phyloP scores from a whole-genome alignment of 1,140 invertebrate species.

The Ceratoteleas bidentatus region DNA sequence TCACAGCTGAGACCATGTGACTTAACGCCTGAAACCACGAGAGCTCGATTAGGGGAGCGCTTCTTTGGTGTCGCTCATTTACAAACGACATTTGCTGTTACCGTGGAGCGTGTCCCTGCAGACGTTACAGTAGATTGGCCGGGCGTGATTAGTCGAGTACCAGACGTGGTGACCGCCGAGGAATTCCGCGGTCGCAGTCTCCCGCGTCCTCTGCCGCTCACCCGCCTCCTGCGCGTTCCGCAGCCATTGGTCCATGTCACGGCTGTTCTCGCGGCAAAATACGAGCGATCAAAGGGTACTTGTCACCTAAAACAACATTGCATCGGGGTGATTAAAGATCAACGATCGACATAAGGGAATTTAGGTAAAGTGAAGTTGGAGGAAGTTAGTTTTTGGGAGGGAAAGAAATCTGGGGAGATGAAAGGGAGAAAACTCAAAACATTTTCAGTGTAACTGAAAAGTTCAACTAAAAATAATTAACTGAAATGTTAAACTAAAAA shows the following conservation, averaged over 20 bases:
- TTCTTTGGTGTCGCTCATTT: background rate
- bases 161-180: slow-evolving; percentile 95
- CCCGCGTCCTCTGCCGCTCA: slow-evolving; percentile 85
- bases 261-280: slow-evolving; percentile 89
- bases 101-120: slow-evolving; percentile 94
- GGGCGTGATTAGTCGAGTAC: slow-evolving; percentile 95
- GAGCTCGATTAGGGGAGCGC: background rate
- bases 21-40: slow-evolving; percentile 87
- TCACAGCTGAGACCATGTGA: slow-evolving; percentile 97
- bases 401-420: too few species aligned
- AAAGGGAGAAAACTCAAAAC: too few species aligned
- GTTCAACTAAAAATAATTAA: too few species aligned
- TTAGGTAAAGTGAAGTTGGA: too few species aligned
- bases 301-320: slow-evolving; percentile 86
- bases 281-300: slow-evolving; percentile 91
- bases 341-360: too few species aligned
- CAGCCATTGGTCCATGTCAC: slow-evolving; percentile 96
- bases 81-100: slow-evolving; percentile 69
- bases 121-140: slow-evolving; percentile 98
- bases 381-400: too few species aligned
- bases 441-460: too few species aligned
- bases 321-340: too few species aligned
- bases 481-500: too few species aligned
- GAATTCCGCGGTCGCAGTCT: slow-evolving; percentile 85
- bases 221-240: slow-evolving; percentile 87